phyloP scores from a whole-genome alignment of 2,113 vertebrate species.

The Benitochromis conjunctus region DNA sequence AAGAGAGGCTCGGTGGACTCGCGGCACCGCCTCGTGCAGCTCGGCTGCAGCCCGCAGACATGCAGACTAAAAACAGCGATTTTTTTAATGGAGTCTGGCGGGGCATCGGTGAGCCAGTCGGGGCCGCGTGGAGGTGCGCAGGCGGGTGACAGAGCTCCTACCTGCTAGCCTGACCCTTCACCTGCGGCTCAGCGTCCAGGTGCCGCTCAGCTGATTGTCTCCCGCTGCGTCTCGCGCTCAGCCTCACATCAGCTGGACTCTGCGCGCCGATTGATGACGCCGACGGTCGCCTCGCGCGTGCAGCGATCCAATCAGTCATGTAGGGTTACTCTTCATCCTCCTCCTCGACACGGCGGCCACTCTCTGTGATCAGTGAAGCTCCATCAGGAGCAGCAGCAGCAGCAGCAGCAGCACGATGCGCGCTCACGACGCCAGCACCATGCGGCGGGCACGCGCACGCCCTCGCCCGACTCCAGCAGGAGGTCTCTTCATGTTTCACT shows the following conservation, averaged over 20 bases:
- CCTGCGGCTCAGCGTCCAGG: background rate
- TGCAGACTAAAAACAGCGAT: background rate
- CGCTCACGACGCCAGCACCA: conserved; percentile 6
- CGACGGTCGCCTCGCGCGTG: background rate
- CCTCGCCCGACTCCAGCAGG: background rate
- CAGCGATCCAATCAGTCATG: conserved; percentile 9
- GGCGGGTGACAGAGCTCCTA: background rate
- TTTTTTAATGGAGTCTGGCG: background rate
- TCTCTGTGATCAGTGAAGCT: background rate
- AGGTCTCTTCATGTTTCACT: background rate
- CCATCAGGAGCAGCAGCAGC: conserved; percentile 29
- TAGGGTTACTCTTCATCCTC: conserved; percentile 20
- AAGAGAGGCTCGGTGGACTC: background rate
- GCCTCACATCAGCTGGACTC: conserved; percentile 8
- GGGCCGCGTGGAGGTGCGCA: background rate
- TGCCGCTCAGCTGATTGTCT: background rate
- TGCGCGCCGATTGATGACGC: background rate
- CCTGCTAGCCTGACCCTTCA: background rate
- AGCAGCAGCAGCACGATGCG: background rate
- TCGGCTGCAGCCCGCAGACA: background rate
- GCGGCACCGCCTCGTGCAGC: background rate
- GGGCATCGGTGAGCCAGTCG: background rate
- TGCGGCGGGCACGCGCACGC: background rate
- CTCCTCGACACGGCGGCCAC: background rate
- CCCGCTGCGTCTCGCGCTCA: background rate